phyloP scores from a whole-genome alignment of 2,113 vertebrate genomes.

The Mixornis gularis region DNA sequence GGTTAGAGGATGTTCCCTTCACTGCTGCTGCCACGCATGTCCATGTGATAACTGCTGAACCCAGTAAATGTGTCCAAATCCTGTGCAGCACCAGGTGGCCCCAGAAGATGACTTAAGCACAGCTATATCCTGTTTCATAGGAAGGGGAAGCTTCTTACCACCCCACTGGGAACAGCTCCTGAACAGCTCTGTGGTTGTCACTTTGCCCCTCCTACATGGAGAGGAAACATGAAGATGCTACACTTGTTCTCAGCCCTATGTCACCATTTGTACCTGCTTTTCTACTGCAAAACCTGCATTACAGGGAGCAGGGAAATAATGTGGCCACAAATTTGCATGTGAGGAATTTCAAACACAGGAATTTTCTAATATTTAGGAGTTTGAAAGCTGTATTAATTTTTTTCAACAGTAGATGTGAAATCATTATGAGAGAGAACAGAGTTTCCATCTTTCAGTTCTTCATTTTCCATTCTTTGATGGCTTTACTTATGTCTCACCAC shows the following conservation, averaged over 20 bases:
- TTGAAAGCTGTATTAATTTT: not conserved
- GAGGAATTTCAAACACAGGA: not conserved
- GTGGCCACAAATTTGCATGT: not conserved
- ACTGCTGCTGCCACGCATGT: rapidly evolving
- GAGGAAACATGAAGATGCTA: not conserved
- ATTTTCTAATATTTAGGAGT: not conserved
- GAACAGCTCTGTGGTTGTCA: rapidly evolving
- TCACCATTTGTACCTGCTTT: not conserved
- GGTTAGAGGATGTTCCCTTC: not conserved
- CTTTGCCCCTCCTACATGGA: not conserved
- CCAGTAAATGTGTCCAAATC: not conserved
- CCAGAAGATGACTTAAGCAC: not conserved
- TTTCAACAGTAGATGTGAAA: not conserved
- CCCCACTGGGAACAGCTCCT: not conserved
- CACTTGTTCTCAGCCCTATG: not conserved
- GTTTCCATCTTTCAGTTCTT: not conserved
- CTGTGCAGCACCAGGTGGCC: not conserved
- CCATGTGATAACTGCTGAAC: rapidly evolving
- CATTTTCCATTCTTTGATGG: not conserved
- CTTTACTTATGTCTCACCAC: not conserved
- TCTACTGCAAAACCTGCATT: not conserved
- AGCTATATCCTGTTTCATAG: rapidly evolving
- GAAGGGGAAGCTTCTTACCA: not conserved
- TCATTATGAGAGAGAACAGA: not conserved
- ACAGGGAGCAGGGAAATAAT: not conserved